Percentiles rank a stretch among this genome's conserved stretches.
Evolutionary conservation across 2,797 vertebrate genomes (phyloP).

Genomic region (Labroides dimidiatus): DNA sequence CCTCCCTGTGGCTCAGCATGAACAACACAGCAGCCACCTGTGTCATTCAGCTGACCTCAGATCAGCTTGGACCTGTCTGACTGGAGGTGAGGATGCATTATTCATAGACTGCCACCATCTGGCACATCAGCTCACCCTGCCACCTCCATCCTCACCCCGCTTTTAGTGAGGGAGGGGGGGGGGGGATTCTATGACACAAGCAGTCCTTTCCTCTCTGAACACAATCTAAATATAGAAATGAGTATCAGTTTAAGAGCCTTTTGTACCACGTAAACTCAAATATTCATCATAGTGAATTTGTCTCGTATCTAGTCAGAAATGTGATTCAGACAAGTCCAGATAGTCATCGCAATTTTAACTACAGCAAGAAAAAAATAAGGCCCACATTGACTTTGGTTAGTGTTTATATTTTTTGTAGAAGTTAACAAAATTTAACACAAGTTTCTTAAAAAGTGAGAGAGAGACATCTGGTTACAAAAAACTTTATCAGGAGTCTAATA

Average conservation of each 20-base stretch:
- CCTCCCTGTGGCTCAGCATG: conserved; percentile 9
- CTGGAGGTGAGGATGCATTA: conserved; percentile 49
- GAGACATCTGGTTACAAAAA: too few species aligned
- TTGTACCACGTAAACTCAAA: neutral
- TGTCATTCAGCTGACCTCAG: conserved; percentile 58
- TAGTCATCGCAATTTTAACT: too few species aligned
- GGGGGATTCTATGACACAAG: neutral
- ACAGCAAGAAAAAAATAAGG: too few species aligned
- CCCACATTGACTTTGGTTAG: too few species aligned
- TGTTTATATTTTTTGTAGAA: too few species aligned
- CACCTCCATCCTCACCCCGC: conserved; percentile 9
- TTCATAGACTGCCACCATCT: conserved; percentile 60
- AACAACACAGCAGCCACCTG: conserved; percentile 30
- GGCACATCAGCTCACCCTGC: conserved; percentile 29
- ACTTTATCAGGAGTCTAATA: too few species aligned
- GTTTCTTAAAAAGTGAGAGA: too few species aligned
- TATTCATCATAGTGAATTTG: too few species aligned
- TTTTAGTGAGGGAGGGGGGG: conserved; percentile 22
- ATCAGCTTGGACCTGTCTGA: conserved; percentile 52
- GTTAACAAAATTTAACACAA: too few species aligned
- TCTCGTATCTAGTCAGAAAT: too few species aligned
- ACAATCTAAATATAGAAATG: neutral
- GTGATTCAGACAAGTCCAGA: too few species aligned
- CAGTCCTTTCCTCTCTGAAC: neutral
- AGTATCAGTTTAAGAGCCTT: neutral